These are phyloP conservation scores for Hyperoplus lanceolatus DNA, from an alignment of 2,797 vertebrate species.

Conservation along the genomic window DNA sequence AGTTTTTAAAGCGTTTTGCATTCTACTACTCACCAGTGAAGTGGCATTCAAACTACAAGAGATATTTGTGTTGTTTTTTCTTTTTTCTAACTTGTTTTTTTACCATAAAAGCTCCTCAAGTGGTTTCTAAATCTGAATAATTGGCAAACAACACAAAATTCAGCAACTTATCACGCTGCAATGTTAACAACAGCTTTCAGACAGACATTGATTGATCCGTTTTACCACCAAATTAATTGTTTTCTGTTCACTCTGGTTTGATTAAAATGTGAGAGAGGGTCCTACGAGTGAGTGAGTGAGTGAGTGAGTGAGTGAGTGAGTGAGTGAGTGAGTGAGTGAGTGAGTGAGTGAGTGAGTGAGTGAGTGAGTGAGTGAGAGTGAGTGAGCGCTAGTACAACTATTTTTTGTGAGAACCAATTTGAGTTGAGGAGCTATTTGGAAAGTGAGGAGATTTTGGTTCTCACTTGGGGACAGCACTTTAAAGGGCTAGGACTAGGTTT, in stretches of 20 bases:
- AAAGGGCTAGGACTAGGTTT: no score
- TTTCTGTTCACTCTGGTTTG: no score
- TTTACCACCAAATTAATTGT: neutral
- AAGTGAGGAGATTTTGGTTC: no score
- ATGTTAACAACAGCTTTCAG: slow-evolving; percentile 16
- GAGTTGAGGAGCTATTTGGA: no score
- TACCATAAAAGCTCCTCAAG: neutral
- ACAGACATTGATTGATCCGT: slow-evolving; percentile 12
- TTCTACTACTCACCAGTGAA: neutral
- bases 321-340: no score
- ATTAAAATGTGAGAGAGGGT: slow-evolving; percentile 42
- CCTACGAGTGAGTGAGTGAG: slow-evolving; percentile 25
- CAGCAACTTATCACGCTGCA: neutral
- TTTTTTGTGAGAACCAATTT: no score
- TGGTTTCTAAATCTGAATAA: neutral
- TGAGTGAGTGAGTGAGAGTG: no score
- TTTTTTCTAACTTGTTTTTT: neutral
- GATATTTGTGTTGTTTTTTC: neutral
- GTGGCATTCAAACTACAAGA: neutral
- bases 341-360: no score
- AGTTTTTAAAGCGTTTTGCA: neutral
- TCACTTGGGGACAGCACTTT: no score
- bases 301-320: no score
- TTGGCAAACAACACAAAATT: neutral
- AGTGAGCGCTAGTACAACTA: no score